Evolutionary conservation across 2,888 invertebrate species (phyloP).

Genomic region (Spisula solida): DNA sequence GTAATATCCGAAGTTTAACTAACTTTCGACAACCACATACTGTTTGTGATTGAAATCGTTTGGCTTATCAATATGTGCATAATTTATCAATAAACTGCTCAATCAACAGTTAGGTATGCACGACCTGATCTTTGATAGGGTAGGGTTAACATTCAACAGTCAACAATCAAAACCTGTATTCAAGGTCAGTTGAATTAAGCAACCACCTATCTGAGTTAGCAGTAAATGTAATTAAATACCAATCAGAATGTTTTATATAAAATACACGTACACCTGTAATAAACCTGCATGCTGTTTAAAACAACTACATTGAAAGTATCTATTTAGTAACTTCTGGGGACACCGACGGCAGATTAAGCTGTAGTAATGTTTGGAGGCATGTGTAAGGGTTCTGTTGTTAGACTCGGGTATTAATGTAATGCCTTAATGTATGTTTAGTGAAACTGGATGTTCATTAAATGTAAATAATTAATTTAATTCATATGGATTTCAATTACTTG

Average conservation of each 20-base stretch:
- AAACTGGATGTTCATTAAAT: not conserved
- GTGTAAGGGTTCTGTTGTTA: not conserved
- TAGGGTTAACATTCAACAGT: too few relatives aligned
- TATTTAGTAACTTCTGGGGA: too few relatives aligned
- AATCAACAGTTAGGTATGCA: not conserved
- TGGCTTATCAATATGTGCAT: not conserved
- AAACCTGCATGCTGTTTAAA: too few relatives aligned
- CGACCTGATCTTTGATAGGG: not conserved
- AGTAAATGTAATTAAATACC: too few relatives aligned
- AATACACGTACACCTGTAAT: too few relatives aligned
- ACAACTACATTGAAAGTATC: too few relatives aligned
- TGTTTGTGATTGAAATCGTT: not conserved
- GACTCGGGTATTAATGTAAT: not conserved
- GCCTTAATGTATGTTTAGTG: not conserved
- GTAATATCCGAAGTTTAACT: not conserved
- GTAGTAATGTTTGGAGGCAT: not conserved
- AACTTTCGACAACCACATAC: not conserved
- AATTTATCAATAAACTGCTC: not conserved
- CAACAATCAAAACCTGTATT: too few relatives aligned
- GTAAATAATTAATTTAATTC: not conserved
- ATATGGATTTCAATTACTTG: not conserved
- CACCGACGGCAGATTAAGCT: too few relatives aligned
- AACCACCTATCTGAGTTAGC: too few relatives aligned
- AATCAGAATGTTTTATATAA: too few relatives aligned
- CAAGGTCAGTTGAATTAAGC: too few relatives aligned